A percentile compares a stretch with the other conserved stretches of the same genome.
phyloP scores from a whole-genome alignment of 2,113 vertebrate species.

The Phylloscopus trochilus region DNA sequence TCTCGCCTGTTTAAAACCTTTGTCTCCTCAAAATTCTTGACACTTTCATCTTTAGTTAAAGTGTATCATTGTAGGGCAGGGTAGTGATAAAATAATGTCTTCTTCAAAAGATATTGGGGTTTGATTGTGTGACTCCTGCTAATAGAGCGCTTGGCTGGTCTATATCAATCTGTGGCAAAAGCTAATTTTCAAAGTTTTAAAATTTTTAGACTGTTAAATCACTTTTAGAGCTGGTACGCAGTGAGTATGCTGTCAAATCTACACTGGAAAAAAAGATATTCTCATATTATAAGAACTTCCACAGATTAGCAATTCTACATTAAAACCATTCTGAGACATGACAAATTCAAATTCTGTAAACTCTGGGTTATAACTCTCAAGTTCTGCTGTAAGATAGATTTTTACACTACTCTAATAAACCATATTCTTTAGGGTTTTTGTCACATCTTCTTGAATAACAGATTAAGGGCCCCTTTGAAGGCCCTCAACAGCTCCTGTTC shows the following conservation, averaged over 20 bases:
- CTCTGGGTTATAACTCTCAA: not conserved
- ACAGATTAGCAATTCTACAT: not conserved
- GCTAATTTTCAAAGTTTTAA: not conserved
- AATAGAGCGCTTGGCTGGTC: not conserved
- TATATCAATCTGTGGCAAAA: not conserved
- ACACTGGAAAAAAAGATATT: not conserved
- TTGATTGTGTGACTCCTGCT: not conserved
- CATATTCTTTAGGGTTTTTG: not conserved
- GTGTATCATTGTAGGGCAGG: not conserved
- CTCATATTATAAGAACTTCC: not conserved
- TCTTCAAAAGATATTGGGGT: not conserved
- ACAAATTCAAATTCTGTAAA: not conserved
- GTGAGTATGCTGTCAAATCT: not conserved
- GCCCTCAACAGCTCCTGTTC: not conserved
- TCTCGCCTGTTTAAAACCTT: not conserved
- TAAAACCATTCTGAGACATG: not conserved
- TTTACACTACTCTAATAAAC: not conserved
- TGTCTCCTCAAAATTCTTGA: not conserved
- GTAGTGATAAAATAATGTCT: not conserved
- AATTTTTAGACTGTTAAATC: not conserved
- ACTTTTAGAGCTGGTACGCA: not conserved
- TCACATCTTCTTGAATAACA: not conserved
- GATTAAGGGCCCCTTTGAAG: not conserved
- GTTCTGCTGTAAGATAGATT: not conserved
- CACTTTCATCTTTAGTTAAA: not conserved